Base-by-base conservation (phyloP, 1,140 invertebrate genomes). In the Drosophila parabipectinata region DNA sequence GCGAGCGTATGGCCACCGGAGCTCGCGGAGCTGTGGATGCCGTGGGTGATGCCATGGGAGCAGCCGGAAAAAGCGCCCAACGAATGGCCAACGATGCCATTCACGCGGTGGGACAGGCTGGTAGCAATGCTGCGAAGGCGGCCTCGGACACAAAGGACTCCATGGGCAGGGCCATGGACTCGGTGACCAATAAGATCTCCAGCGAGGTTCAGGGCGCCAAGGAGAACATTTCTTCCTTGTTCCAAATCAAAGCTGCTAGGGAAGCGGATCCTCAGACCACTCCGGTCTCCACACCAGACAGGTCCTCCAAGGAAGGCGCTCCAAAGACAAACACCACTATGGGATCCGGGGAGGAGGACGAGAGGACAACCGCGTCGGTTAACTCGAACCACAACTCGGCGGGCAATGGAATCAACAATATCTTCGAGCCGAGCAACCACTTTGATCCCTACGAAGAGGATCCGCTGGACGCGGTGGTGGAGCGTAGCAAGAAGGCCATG, bases 351-450 rank as follows among this genome's bases (percentile, higher is more conserved):
- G 88, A 90, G 41, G 90, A 91, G 52, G 90, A 91, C 60, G 90
- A 91, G 41, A 77, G 90, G 0, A 91, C 90, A 15, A 91, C 90
- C 2, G 90, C 90, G 5, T 91, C 90, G 0, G 90, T 91, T 1
- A 91, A 91, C 54, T 91, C 90, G 0, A 90, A 81, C 26, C 90
- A 90, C 45, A 89, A 79, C 37, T 87, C 81, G 6, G 66, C 83
- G 1, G 83, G 82, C 3, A 79, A 82, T 53, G 89, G 83, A 8
- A 59, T 55, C 41, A 72, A 59, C 2, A 87, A 90, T 37, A 64
- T 80, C 12, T 83, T 79, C 44, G 90, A 84, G n/a, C n/a, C 72
- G 0, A 74, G 53, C 73, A 69, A 75, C 39, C 55, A 55, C 30
- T 62, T 74, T 14, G 76, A 69, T 21, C 56, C 68, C 9, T 51